Percentiles rank a stretch among this genome's conserved stretches.
Conservation (phyloP, 2,797 vertebrate species). For the Synaphobranchus kaupii region DNA sequence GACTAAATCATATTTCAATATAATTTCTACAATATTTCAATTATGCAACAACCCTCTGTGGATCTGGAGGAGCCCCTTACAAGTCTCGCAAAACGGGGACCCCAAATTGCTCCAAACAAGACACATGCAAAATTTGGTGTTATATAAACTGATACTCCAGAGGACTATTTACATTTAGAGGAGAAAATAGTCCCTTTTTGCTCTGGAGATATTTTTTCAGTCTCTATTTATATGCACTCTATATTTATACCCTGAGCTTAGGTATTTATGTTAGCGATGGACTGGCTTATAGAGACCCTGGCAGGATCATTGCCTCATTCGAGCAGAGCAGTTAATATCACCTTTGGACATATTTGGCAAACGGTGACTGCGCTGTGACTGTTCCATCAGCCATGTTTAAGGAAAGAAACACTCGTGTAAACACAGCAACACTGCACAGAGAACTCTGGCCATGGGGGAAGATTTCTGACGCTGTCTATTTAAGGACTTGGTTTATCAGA, state of each 20-base stretch:
- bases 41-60: background rate
- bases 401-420: constrained; percentile 21
- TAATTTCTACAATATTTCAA: constrained; percentile 21
- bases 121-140: constrained; percentile 49
- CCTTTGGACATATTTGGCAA: constrained; percentile 28
- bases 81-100: constrained; percentile 37
- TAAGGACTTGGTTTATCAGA: constrained; percentile 47
- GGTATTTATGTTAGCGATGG: constrained; percentile 24
- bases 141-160: constrained; percentile 45
- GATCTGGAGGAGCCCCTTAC: constrained; percentile 26
- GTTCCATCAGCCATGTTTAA: constrained; percentile 23
- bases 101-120: constrained; percentile 27
- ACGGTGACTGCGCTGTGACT: background rate
- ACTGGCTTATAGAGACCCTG: constrained; percentile 13
- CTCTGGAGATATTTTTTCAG: constrained; percentile 33
- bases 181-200: constrained; percentile 29
- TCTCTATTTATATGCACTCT: constrained; percentile 59
- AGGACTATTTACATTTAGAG: constrained; percentile 49
- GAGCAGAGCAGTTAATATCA: constrained; percentile 4
- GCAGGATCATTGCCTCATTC: constrained; percentile 15
- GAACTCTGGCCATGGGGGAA: constrained; percentile 9
- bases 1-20: constrained; percentile 27
- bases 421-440: constrained; percentile 17
- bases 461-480: constrained; percentile 18
- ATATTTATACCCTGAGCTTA: constrained; percentile 53